A percentile compares a stretch with the other conserved stretches of the same genome.
Conservation (phyloP, 30 jellyfish, hydroid and myxozoan genomes). For the Nemopilema nomurai region DNA sequence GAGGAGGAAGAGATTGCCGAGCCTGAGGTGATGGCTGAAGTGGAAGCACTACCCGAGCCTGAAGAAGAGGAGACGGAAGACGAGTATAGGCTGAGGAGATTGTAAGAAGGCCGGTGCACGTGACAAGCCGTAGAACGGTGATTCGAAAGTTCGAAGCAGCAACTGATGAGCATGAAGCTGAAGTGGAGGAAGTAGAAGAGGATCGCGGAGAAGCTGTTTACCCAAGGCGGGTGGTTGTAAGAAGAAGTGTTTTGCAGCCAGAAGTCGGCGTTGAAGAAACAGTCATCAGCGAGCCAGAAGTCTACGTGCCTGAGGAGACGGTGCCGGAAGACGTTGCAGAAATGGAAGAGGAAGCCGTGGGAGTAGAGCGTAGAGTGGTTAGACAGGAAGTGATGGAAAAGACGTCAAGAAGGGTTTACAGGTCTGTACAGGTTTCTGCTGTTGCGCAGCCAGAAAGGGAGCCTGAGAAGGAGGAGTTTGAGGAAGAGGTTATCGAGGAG, state of each 20-base stretch:
- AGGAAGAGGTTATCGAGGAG: conserved; percentile 28
- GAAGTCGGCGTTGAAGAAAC: conserved; percentile 35
- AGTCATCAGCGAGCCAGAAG: conserved; percentile 40
- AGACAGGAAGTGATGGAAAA: conserved; percentile 41
- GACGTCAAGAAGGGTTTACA: conserved; percentile 49
- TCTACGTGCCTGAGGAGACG: conserved; percentile 31
- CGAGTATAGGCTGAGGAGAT: conserved; percentile 39
- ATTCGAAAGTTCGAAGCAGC: conserved; percentile 54
- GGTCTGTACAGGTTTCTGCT: not conserved
- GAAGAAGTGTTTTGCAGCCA: conserved; percentile 34
- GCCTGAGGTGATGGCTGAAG: conserved; percentile 4
- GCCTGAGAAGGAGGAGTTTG: conserved; percentile 15
- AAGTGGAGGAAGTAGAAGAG: conserved; percentile 45
- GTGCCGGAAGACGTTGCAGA: conserved; percentile 20
- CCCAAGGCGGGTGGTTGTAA: conserved; percentile 45
- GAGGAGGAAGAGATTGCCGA: conserved; percentile 46
- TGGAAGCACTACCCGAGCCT: not conserved
- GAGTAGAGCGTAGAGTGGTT: conserved; percentile 35
- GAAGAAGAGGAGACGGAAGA: conserved; percentile 9
- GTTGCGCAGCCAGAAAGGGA: conserved; percentile 28
- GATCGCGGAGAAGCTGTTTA: conserved; percentile 38
- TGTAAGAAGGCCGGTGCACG: conserved; percentile 65
- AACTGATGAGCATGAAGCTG: conserved; percentile 53
- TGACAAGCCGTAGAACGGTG: conserved; percentile 64
- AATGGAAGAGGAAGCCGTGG: conserved; percentile 35